phyloP scores from a whole-genome alignment of 2,113 vertebrate species.

The Melozone crissalis region DNA sequence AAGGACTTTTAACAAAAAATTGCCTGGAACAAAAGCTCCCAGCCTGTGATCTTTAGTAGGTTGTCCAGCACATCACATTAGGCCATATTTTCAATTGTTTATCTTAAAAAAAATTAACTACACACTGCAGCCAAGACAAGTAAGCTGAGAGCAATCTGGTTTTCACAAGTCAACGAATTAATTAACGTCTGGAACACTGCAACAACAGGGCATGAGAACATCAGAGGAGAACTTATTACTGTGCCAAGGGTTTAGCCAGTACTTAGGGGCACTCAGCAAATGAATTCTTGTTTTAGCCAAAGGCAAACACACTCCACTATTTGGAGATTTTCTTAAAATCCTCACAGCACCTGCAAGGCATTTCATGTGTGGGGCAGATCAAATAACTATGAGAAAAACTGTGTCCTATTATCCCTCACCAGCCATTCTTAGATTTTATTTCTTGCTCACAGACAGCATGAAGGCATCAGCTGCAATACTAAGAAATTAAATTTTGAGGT shows the following conservation, averaged over 20 bases:
- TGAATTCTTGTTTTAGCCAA: neutral
- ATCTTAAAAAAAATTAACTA: neutral
- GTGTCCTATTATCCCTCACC: neutral
- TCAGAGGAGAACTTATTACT: neutral
- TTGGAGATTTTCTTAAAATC: neutral
- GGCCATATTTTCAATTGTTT: neutral
- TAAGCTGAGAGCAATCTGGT: neutral
- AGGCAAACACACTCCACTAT: neutral
- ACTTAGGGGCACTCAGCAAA: neutral
- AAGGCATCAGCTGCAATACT: neutral
- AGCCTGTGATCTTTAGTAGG: neutral
- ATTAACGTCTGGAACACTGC: neutral
- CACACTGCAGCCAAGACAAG: neutral
- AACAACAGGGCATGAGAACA: neutral
- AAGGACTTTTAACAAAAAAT: neutral
- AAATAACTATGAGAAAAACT: neutral
- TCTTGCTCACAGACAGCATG: neutral
- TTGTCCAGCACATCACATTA: neutral
- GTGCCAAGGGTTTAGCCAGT: neutral
- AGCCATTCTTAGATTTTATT: neutral
- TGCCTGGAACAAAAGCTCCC: neutral
- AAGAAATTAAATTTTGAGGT: neutral
- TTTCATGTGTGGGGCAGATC: neutral
- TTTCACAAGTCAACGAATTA: neutral
- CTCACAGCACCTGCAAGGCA: neutral